phyloP scores from a whole-genome alignment of 2,113 vertebrate genomes.

The Phaethornis superciliosus region DNA sequence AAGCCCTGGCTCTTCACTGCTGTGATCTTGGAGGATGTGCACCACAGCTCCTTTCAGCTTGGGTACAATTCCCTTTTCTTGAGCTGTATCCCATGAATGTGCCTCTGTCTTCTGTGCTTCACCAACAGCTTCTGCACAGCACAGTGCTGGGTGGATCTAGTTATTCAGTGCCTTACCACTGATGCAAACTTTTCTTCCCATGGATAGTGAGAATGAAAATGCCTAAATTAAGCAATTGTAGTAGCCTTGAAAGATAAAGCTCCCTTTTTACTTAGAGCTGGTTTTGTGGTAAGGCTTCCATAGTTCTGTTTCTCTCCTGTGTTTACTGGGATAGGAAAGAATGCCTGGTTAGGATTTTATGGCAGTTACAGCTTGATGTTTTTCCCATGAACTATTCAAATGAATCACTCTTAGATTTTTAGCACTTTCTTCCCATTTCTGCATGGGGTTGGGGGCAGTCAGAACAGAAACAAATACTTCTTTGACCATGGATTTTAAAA shows the following conservation, averaged over 20 bases:
- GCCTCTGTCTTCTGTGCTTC: background rate
- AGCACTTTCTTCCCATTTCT: background rate
- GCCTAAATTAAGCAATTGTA: conserved; percentile 1
- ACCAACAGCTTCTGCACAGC: background rate
- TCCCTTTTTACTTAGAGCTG: conserved; percentile 5
- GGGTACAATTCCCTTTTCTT: conserved; percentile 12
- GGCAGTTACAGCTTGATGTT: background rate
- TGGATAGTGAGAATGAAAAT: conserved; percentile 1
- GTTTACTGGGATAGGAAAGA: conserved; percentile 37
- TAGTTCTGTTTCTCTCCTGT: background rate
- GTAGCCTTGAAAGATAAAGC: conserved; percentile 17
- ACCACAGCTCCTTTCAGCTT: background rate
- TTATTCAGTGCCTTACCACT: background rate
- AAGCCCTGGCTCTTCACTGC: background rate
- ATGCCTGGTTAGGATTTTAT: background rate
- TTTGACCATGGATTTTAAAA: background rate
- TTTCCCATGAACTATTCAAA: background rate
- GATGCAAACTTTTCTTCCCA: conserved; percentile 19
- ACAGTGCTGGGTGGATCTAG: background rate
- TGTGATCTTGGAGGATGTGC: background rate
- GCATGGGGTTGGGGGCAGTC: background rate
- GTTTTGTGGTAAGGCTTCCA: background rate
- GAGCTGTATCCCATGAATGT: background rate
- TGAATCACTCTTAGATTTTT: background rate
- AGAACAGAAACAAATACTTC: background rate